A percentile compares a stretch with the other conserved stretches of the same genome.
Conservation (phyloP, 2,113 vertebrate genomes). For the Amphilophus citrinellus region DNA sequence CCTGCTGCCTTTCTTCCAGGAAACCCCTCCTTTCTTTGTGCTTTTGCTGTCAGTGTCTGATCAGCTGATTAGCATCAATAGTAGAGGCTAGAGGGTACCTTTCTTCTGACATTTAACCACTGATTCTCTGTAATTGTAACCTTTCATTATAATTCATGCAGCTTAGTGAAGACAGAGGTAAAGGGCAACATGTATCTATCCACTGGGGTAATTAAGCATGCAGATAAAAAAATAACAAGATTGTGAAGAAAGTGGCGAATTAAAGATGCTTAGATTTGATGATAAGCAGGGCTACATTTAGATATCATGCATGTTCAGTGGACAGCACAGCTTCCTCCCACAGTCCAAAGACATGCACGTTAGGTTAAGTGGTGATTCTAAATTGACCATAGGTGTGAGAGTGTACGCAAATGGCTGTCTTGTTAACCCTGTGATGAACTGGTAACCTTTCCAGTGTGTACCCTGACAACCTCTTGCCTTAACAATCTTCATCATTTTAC, state of each 20-base stretch:
- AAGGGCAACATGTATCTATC: slow-evolving; percentile 48
- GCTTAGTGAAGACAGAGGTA: slow-evolving; percentile 19
- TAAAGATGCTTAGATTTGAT: slow-evolving; percentile 3
- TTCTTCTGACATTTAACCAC: slow-evolving; percentile 59
- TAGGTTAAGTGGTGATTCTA: no score
- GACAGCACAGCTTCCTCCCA: no score
- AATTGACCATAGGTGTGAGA: no score
- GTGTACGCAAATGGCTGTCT: not conserved
- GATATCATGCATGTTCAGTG: not conserved
- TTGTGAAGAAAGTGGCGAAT: not conserved
- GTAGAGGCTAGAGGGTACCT: slow-evolving; percentile 16
- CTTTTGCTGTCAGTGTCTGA: slow-evolving; percentile 26
- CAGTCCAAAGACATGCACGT: no score
- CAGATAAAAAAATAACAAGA: slow-evolving; percentile 12
- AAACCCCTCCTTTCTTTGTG: slow-evolving; percentile 5
- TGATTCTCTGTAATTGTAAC: slow-evolving; percentile 54
- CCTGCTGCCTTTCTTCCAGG: slow-evolving; percentile 36
- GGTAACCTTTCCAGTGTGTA: not conserved
- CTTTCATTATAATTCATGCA: slow-evolving; percentile 53
- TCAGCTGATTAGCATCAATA: slow-evolving; percentile 48
- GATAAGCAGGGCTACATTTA: not conserved
- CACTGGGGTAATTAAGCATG: slow-evolving; percentile 22
- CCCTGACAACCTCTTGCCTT: not conserved
- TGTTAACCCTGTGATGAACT: not conserved
- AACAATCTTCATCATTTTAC: not conserved